These are phyloP conservation scores for Meganola albula DNA, from an alignment of 2,888 invertebrate genomes.

Conservation along the genomic window DNA sequence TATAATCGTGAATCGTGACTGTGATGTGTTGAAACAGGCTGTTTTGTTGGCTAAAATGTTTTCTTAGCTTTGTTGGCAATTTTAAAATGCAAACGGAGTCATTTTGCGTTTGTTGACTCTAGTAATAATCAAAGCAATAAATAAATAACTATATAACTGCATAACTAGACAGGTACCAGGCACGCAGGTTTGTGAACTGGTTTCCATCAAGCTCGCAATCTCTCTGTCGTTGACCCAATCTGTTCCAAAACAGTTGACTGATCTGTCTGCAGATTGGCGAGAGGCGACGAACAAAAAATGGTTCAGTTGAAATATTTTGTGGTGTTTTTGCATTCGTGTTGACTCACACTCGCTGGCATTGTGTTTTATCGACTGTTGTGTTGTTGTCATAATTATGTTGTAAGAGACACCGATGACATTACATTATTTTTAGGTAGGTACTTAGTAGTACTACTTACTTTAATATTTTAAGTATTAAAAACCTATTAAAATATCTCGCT, in stretches of 20 bases:
- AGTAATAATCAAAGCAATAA: too few species aligned
- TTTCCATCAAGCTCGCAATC: conserved; percentile 25
- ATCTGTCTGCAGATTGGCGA: conserved; percentile 8
- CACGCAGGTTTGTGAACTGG: conserved; percentile 21
- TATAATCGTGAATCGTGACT: conserved; percentile 40
- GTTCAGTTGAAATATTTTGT: conserved; percentile 24
- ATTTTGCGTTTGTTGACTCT: conserved; percentile 18
- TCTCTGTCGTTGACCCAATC: conserved; percentile 24
- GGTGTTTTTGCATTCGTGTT: conserved; percentile 22
- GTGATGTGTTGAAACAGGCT: conserved; percentile 28
- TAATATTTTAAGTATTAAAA: too few species aligned
- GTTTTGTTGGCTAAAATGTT: conserved; percentile 35
- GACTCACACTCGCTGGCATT: too few species aligned
- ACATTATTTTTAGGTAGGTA: too few species aligned
- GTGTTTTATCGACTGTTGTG: too few species aligned
- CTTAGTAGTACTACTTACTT: too few species aligned
- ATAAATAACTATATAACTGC: conserved; percentile 10
- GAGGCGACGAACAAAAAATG: conserved; percentile 16
- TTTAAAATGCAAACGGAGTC: conserved; percentile 24
- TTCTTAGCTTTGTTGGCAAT: conserved; percentile 34
- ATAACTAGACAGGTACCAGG: conserved; percentile 8
- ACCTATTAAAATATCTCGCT: too few species aligned
- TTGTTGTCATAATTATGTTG: too few species aligned
- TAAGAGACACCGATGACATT: too few species aligned
- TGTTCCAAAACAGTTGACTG: conserved; percentile 18